phyloP scores from a whole-genome alignment of 2,888 invertebrate species.

The Troides oblongomaculatus region DNA sequence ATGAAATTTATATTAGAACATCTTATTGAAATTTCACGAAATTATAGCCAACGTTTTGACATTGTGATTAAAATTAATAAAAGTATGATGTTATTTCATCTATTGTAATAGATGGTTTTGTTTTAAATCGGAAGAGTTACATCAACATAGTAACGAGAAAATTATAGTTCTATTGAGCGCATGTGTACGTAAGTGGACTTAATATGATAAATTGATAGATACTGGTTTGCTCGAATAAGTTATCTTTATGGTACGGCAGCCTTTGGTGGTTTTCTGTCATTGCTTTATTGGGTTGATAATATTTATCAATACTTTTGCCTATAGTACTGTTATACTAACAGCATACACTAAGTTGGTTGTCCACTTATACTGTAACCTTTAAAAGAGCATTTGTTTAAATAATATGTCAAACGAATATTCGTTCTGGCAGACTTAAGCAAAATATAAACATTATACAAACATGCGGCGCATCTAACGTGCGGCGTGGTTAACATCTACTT shows the following conservation, averaged over 20 bases:
- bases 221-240: conserved; percentile 27
- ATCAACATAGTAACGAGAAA: conserved; percentile 5
- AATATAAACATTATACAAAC: conserved; percentile 18
- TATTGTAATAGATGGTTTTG: background rate
- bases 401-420: background rate
- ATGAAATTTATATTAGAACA: no score
- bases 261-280: conserved; percentile 27
- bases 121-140: background rate
- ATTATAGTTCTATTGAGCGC: conserved; percentile 23
- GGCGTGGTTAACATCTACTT: conserved; percentile 21
- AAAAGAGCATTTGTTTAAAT: background rate
- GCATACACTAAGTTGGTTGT: background rate
- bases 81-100: background rate
- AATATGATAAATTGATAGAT: conserved; percentile 31
- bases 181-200: conserved; percentile 28
- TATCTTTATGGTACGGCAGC: conserved; percentile 30
- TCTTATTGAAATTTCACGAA: no score
- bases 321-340: background rate
- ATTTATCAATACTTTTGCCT: conserved; percentile 16
- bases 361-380: background rate
- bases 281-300: conserved; percentile 26
- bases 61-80: background rate
- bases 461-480: conserved; percentile 4
- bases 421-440: background rate
- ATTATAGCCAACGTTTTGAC: background rate